Conservation (phyloP, 1,140 invertebrate species). For the Mizuhopecten yessoensis region DNA sequence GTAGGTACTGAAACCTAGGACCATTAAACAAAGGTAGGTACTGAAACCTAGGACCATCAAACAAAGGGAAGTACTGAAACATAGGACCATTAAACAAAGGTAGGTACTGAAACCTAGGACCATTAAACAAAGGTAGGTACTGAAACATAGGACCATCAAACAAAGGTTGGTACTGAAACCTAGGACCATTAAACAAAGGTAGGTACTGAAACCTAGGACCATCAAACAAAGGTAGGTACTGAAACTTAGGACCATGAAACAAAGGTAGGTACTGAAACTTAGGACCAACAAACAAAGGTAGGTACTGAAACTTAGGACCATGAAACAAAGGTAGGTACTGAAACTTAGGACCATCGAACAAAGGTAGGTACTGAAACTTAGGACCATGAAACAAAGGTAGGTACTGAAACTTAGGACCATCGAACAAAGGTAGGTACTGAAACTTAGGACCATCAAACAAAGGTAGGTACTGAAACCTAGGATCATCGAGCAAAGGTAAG, state of each 20-base stretch:
- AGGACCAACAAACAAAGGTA: not conserved
- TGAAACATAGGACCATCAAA: not conserved
- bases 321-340: not conserved
- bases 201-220: not conserved
- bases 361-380: not conserved
- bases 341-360: not conserved
- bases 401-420: not conserved
- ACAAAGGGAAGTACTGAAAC: not conserved
- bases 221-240: not conserved
- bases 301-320: not conserved
- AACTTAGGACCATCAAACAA: not conserved
- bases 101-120: not conserved
- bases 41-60: not conserved
- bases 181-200: not conserved
- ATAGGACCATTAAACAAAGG: not conserved
- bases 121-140: not conserved
- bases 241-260: not conserved
- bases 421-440: not conserved
- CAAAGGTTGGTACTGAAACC: not conserved
- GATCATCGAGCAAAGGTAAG: not conserved
- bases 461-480: not conserved
- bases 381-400: not conserved
- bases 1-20: not conserved
- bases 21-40: not conserved
- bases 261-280: not conserved